Percentiles rank a stretch among this genome's conserved stretches.
Evolutionary conservation across 2,797 vertebrate genomes (phyloP).

Genomic region (Pseudochromis fuscus): DNA sequence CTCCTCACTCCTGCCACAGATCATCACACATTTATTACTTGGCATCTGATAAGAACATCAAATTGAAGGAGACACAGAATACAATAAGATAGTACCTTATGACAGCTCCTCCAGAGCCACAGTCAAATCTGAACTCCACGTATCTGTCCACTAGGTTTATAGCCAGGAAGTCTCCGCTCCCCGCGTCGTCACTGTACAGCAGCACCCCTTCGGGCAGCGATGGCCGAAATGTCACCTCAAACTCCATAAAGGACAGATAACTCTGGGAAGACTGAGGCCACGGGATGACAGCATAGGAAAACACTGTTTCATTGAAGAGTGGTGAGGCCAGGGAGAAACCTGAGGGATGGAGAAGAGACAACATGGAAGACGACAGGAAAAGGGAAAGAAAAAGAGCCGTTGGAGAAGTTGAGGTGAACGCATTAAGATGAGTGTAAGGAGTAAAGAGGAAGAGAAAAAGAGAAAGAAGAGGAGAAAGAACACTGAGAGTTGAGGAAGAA

Average conservation of each 20-base stretch:
- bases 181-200: conserved; percentile 92
- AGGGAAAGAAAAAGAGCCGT: not conserved
- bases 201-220: conserved; percentile 87
- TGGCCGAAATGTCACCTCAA: conserved; percentile 92
- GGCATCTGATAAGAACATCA: conserved; percentile 4
- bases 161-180: conserved; percentile 93
- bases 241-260: conserved; percentile 97
- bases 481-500: not conserved
- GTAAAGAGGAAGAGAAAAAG: conserved; percentile 7
- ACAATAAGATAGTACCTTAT: conserved; percentile 87
- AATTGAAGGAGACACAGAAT: not conserved
- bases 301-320: conserved; percentile 91
- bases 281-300: conserved; percentile 88
- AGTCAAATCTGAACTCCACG: conserved; percentile 96
- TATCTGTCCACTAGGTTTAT: conserved; percentile 88
- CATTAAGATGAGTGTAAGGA: conserved; percentile 15
- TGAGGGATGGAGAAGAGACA: conserved; percentile 65
- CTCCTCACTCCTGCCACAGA: conserved; percentile 88
- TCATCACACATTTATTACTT: conserved; percentile 1
- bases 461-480: not conserved
- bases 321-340: conserved; percentile 90
- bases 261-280: conserved; percentile 92
- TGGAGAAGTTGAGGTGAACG: not conserved
- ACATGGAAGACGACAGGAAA: not conserved
- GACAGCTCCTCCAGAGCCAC: conserved; percentile 91